Percentiles rank a stretch among this genome's conserved stretches.
Conservation (phyloP, 2,797 vertebrate species). For the Tenualosa thibaudeaui region DNA sequence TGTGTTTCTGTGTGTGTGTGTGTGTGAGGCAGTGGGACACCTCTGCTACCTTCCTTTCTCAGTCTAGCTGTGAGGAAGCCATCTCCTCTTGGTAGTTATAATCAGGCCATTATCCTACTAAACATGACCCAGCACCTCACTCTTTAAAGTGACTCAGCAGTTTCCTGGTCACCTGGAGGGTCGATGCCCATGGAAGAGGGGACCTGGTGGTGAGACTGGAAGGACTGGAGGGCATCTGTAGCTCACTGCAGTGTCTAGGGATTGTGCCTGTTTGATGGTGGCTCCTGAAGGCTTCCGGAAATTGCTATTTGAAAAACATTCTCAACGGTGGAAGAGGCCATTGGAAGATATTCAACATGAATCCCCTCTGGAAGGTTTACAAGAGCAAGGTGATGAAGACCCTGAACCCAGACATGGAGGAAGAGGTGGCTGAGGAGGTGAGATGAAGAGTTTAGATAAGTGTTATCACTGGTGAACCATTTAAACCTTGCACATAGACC, state of each 20-base stretch:
- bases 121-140: conserved; percentile 3
- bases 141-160: neutral
- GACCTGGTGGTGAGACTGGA: neutral
- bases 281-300: conserved; percentile 48
- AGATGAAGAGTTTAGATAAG: neutral
- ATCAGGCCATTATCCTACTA: neutral
- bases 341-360: conserved; percentile 71
- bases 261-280: conserved; percentile 49
- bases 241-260: neutral
- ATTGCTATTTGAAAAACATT: conserved; percentile 44
- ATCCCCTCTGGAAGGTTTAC: conserved; percentile 90
- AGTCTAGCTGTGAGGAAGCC: neutral
- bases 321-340: conserved; percentile 1
- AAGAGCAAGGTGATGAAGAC: conserved; percentile 94
- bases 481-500: neutral
- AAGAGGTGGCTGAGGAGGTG: conserved; percentile 86
- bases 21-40: neutral
- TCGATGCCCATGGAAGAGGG: neutral
- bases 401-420: conserved; percentile 81
- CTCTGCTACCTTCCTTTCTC: neutral
- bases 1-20: conserved; percentile 26
- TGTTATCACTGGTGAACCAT: neutral
- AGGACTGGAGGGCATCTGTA: neutral
- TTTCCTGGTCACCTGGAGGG: conserved; percentile 1
- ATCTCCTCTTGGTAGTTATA: neutral